Conservation (phyloP, 2,113 vertebrate species). For the Craseonycteris thonglongyai region DNA sequence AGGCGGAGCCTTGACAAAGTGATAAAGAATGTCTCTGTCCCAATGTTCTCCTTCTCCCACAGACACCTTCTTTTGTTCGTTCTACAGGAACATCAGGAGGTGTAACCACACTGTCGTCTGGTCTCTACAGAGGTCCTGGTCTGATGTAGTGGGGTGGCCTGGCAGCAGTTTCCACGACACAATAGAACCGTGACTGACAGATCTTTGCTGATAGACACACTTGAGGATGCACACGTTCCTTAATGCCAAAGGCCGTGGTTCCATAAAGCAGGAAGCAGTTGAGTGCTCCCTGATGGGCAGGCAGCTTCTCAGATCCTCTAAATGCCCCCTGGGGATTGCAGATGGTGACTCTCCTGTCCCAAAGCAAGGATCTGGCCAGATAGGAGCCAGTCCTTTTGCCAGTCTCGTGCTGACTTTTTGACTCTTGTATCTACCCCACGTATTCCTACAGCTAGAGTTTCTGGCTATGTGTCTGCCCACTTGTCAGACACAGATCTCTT, state of each 20-base stretch:
- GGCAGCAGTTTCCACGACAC: background rate
- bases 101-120: background rate
- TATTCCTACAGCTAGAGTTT: background rate
- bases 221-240: background rate
- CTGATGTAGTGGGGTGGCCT: background rate
- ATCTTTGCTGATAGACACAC: background rate
- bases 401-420: background rate
- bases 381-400: background rate
- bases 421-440: background rate
- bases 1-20: background rate
- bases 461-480: background rate
- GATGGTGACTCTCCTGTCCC: background rate
- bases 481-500: background rate
- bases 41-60: accelerated
- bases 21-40: background rate
- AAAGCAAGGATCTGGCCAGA: background rate
- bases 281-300: background rate
- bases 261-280: background rate
- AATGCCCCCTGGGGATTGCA: accelerated
- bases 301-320: background rate
- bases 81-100: background rate
- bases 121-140: background rate
- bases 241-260: background rate
- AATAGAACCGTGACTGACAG: too few species aligned
- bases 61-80: background rate